A percentile compares a stretch with the other conserved stretches of the same genome.
These are phyloP conservation scores for Corapipo altera DNA, from an alignment of 2,113 vertebrate species.

Conservation along the genomic window DNA sequence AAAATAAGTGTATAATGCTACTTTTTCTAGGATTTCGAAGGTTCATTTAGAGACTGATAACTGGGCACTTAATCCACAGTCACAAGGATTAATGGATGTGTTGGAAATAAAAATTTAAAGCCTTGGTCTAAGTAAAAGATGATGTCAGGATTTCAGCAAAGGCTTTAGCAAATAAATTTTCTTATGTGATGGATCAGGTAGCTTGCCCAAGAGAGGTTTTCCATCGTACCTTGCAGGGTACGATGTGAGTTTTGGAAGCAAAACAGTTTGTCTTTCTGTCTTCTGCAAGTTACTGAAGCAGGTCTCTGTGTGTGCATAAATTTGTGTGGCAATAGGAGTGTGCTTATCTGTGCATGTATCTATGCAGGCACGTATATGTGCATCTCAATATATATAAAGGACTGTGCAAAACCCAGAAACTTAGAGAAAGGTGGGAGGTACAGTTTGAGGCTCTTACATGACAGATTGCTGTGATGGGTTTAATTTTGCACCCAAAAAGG, in stretches of 20 bases:
- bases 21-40: not conserved
- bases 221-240: not conserved
- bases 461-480: not conserved
- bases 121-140: not conserved
- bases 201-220: not conserved
- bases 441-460: not conserved
- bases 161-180: not conserved
- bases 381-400: not conserved
- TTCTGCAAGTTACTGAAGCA: not conserved
- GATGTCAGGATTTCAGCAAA: not conserved
- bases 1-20: not conserved
- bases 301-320: not conserved
- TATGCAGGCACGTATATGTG: rapidly evolving
- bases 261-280: not conserved
- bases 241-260: not conserved
- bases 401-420: not conserved
- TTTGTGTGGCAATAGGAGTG: rapidly evolving
- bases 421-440: not conserved
- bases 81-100: not conserved
- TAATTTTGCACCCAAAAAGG: not conserved
- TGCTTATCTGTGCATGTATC: not conserved
- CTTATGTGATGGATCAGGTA: not conserved
- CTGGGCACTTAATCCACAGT: not conserved
- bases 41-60: not conserved
- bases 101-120: not conserved